Base-by-base conservation (phyloP, 1,140 invertebrate genomes). In the Drosophila cardini region DNA sequence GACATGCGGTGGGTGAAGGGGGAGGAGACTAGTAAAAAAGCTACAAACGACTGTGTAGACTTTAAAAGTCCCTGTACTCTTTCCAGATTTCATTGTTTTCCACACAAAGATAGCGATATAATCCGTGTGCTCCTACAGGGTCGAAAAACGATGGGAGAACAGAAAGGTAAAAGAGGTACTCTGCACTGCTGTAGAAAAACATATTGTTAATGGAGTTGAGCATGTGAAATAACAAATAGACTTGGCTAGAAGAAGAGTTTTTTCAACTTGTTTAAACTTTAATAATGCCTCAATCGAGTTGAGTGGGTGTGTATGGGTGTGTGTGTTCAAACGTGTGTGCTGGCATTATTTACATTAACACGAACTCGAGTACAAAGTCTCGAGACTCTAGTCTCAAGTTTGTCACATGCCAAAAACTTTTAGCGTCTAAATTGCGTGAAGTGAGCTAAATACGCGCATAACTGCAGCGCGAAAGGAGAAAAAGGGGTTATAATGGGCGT, bases 141-240 rank as follows among this genome's bases (percentile, higher is more conserved):
- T 5, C 2, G 0, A 3, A 2, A 21, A 21, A 11, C n/a, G 26
- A 52, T 55, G 72, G 9, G 26, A 46, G 11, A 2, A 8, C n/a
- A 43, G 36, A n/a, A 2, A 56, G 53, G 40, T 34, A 13, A 11
- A 34, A 43, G 46, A 26, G 16, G 30, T 32, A 52, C 18, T 38
- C 53, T 65, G 52, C 53, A 61, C 45, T 78, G 76, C 76, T 68
- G 46, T 72, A 72, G 80, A 68, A 89, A 80, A 89, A 89, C 84
- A 89, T 84, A 87, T 87, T 89, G 76, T 87, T 89, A 87, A 87
- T 87, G 84, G 83, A 87, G 83, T 80, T 70, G 80, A 84, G 79
- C 83, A 87, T 87, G 83, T 87, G 84, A 87, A 87, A 89, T 80
- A 87, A 87, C 85, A 87, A 87, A 84, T 26, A 26, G 21, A 26